Percentiles rank a stretch among this genome's conserved stretches.
Conservation (phyloP, 2,113 vertebrate species). For the Psettodes erumei region DNA sequence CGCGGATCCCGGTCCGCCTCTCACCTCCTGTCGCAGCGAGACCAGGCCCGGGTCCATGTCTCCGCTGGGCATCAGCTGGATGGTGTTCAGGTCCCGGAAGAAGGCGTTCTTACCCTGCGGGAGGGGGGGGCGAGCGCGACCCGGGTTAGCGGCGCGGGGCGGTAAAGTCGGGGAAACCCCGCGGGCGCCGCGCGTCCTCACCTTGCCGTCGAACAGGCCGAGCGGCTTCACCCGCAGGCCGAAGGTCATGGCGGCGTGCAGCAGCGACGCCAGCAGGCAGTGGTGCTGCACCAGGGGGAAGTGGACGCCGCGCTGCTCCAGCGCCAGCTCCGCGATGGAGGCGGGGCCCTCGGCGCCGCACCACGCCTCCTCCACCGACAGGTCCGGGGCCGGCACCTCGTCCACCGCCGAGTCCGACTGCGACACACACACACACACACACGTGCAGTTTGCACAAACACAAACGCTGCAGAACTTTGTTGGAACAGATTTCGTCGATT, state of each 20-base stretch:
- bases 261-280: slow-evolving; percentile 87
- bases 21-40: slow-evolving; percentile 90
- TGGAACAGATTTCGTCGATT: too few species aligned
- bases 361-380: slow-evolving; percentile 93
- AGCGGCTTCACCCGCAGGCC: slow-evolving; percentile 91
- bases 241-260: slow-evolving; percentile 89
- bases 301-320: slow-evolving; percentile 93
- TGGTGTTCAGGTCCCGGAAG: slow-evolving; percentile 95
- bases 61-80: slow-evolving; percentile 95
- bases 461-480: too few species aligned
- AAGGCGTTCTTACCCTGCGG: slow-evolving; percentile 99
- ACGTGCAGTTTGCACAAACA: too few species aligned
- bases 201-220: slow-evolving; percentile 95
- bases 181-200: too few species aligned
- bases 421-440: too few species aligned
- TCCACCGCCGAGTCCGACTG: slow-evolving; percentile 91
- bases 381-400: slow-evolving; percentile 84
- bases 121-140: too few species aligned
- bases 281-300: slow-evolving; percentile 96
- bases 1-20: background rate
- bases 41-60: slow-evolving; percentile 91
- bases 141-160: too few species aligned
- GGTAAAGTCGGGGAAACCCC: too few species aligned
- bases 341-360: slow-evolving; percentile 86
- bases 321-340: slow-evolving; percentile 92